Evolutionary conservation across 30 jellyfish, hydroid and myxozoan genomes (phyloP), one percentile per base, ranked within the genome.

Genomic region (Nemopilema nomurai): DNA sequence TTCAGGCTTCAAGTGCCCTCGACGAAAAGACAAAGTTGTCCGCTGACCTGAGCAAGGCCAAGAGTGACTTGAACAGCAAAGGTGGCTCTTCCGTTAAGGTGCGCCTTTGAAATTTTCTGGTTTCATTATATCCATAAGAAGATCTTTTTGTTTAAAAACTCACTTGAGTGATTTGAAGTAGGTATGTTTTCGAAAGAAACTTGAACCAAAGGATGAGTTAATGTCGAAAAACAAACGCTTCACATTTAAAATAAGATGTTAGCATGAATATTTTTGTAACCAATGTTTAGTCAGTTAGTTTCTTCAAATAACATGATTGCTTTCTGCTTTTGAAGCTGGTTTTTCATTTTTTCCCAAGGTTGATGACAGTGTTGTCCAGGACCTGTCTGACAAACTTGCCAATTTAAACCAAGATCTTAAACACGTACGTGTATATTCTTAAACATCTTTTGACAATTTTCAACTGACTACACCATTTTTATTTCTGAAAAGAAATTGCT

Each of bases 41-140:
- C 8, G 63, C 97, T 16, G 97, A 89, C 66, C 66, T 89, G 76
- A 70, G 67, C 81, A 73, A 75, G 27, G 93, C 93, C 8, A 78
- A 78, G 50, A 76, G 67, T 25, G 84, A 85, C 1, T 76, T 85
- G 23, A 75, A 57, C 50, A 19, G 69, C 8, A 64, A 70, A 23
- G 88, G 88, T 9, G 50, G n/a, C 27, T 74, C 84, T 8, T 71
- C 82, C 3, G 81, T 30, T 41, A 84, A 73, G 92, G 92, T 84
- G 19, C 18, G 84, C 17, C 52, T 69, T 7, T 1, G 6, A 18
- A 18, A 24, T n/a, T 21, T 78, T 33, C 13, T 57, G 0, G 7
- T 28, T 69, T 69, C 22, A 69, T 69, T 28, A 18, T 69, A n/a
- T 26, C 8, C 22, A 18, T 63, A 4, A 63, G n/a, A n/a, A n/a